Evolutionary conservation across 1,140 invertebrate species (phyloP).

Genomic region (Leptinotarsa defecta): DNA sequence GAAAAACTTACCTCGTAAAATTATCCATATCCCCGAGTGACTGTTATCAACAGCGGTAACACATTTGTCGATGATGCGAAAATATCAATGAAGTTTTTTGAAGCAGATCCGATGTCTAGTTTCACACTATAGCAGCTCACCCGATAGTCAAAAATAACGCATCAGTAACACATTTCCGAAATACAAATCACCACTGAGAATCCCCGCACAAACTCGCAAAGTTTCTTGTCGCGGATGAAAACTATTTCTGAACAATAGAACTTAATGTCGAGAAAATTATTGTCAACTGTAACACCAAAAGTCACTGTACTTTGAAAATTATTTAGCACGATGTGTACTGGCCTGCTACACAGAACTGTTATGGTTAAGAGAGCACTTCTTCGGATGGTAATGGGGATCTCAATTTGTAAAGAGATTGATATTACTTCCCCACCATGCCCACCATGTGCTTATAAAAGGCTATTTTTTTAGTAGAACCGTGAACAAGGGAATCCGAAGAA

Average conservation of each 20-base stretch:
- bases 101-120: too few species aligned
- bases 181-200: too few species aligned
- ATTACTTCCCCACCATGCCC: conserved; percentile 40
- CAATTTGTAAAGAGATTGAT: conserved; percentile 45
- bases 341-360: conserved; percentile 25
- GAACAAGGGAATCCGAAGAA: neutral
- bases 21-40: neutral
- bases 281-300: conserved; percentile 26
- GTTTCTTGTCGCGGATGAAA: too few species aligned
- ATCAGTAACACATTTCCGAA: too few species aligned
- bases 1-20: neutral
- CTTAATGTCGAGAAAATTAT: neutral
- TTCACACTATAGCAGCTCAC: too few species aligned
- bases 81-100: too few species aligned
- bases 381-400: conserved; percentile 40
- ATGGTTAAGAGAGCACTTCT: conserved; percentile 35
- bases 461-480: conserved; percentile 1
- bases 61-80: neutral
- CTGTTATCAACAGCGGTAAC: neutral
- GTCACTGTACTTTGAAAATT: conserved; percentile 26
- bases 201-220: too few species aligned
- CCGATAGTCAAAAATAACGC: too few species aligned
- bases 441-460: neutral
- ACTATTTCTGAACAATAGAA: too few species aligned
- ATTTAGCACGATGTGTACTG: conserved; percentile 25